Percentiles rank a stretch among this genome's conserved stretches.
phyloP scores from a whole-genome alignment of 2,888 invertebrate species.

The Ennomos quercinarius region DNA sequence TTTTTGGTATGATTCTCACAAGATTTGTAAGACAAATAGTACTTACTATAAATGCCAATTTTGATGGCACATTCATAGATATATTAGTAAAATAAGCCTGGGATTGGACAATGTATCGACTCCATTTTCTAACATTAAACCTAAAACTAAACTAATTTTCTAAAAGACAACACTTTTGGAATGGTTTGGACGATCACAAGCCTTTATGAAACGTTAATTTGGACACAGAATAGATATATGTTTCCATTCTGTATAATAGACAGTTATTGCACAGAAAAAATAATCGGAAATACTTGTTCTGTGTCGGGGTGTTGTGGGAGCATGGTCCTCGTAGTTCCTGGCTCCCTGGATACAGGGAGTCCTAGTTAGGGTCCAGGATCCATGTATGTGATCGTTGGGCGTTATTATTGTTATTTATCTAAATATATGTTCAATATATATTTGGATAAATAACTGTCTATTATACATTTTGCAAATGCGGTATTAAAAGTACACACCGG shows the following conservation, averaged over 20 bases:
- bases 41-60: constrained; percentile 36
- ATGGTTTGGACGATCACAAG: constrained; percentile 77
- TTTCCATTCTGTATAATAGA: too few relatives aligned
- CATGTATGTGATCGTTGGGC: too few relatives aligned
- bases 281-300: too few relatives aligned
- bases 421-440: too few relatives aligned
- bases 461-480: constrained; percentile 2
- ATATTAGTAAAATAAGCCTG: constrained; percentile 11
- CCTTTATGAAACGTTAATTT: constrained; percentile 52
- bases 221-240: too few relatives aligned
- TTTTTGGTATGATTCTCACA: constrained; percentile 37
- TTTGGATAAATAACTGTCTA: constrained; percentile 4
- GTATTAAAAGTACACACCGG: too few relatives aligned
- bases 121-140: constrained; percentile 8
- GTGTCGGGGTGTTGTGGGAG: too few relatives aligned
- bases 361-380: too few relatives aligned
- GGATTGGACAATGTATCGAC: constrained; percentile 15
- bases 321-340: too few relatives aligned
- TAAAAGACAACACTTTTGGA: constrained; percentile 69
- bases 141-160: constrained; percentile 45
- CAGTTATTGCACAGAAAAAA: too few relatives aligned
- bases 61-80: constrained; percentile 23
- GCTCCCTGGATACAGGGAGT: too few relatives aligned
- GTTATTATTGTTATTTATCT: too few relatives aligned
- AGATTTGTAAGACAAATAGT: constrained; percentile 20